A percentile compares a stretch with the other conserved stretches of the same genome.
Evolutionary conservation across 1,140 invertebrate species (phyloP).

Genomic region (Carcinoscorpius rotundicauda): DNA sequence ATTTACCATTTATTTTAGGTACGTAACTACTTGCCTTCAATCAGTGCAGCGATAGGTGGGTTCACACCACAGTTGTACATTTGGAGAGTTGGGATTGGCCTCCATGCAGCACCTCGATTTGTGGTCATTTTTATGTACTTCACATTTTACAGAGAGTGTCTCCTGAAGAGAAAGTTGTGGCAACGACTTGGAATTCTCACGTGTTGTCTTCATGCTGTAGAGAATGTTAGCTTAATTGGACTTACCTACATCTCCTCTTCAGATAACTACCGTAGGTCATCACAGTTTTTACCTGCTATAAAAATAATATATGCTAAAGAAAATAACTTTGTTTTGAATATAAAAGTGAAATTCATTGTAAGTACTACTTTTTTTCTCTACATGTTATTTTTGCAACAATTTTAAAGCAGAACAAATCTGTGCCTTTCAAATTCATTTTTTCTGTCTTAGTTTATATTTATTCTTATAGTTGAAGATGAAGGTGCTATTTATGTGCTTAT

Average conservation of each 20-base stretch:
- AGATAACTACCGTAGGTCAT: conserved; percentile 62
- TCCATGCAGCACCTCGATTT: conserved; percentile 59
- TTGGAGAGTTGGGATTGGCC: conserved; percentile 71
- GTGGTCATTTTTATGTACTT: conserved; percentile 59
- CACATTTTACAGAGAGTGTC: conserved; percentile 43
- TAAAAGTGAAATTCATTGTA: too few species aligned
- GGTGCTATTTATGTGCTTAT: too few species aligned
- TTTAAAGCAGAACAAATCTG: neutral
- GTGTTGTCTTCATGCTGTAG: conserved; percentile 59
- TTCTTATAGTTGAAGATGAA: too few species aligned
- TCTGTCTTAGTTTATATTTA: too few species aligned
- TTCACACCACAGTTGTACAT: conserved; percentile 77
- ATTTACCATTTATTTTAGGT: conserved; percentile 41
- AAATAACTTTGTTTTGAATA: too few species aligned
- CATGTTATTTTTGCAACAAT: neutral
- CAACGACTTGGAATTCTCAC: conserved; percentile 48
- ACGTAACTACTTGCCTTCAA: conserved; percentile 78
- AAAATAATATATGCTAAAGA: too few species aligned
- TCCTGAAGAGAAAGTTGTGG: conserved; percentile 38
- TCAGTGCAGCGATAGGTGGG: conserved; percentile 85
- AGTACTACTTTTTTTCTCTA: neutral
- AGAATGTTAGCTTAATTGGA: conserved; percentile 67
- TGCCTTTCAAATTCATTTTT: too few species aligned
- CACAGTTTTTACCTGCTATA: too few species aligned
- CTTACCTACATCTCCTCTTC: conserved; percentile 80